Evolutionary conservation across 2,113 vertebrate species (phyloP), one percentile per base, ranked within the genome.

Genomic region (Prionailurus bengalensis): DNA sequence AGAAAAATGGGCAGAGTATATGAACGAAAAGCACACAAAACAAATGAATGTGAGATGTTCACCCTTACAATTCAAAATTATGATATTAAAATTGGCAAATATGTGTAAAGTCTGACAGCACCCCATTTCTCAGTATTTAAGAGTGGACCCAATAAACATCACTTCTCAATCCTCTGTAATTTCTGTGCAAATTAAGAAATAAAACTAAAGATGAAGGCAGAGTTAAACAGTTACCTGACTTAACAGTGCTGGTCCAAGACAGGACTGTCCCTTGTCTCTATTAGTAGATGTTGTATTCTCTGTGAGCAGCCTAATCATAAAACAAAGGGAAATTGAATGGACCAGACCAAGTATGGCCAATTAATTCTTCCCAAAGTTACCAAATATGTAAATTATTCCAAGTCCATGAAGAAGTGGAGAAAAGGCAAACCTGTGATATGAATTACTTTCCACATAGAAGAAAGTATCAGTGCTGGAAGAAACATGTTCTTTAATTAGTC

Each of bases 181-280:
- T 36, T 55, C 61, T 94, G 25, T 42, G 48, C 21, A 79, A 29
- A 63, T 90, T 42, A 42, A 82, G 33, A 94, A 89, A 81, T 63
- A 42, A 84, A 36, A 73, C 14, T 27, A 86, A 87, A 79, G 36
- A n/a, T 9, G 58, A 79, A 89, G 16, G 51, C 36, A 88, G 51
- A 73, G 53, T 81, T 71, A 25, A 84, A 93, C 21, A 94, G 85
- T 94, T 65, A 68, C 29, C n/a, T 55, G 74, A 89, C 12, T 71
- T 81, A 89, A 58, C n/a, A 68, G 53, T 63, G 9, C 33, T 63
- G 12, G 15, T 29, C 61, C 51, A 58, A 70, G 61, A 21, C 36
- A 58, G 53, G 66, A 51, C 27, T 86, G 3, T 81, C 29, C 36
- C 9, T 55, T 88, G n/a, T 70, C 27, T 39, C 39, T 33, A 13